These are phyloP conservation scores for Neodon shergylaensis DNA, from an alignment of 2,113 vertebrate genomes.

Conservation along the genomic window DNA sequence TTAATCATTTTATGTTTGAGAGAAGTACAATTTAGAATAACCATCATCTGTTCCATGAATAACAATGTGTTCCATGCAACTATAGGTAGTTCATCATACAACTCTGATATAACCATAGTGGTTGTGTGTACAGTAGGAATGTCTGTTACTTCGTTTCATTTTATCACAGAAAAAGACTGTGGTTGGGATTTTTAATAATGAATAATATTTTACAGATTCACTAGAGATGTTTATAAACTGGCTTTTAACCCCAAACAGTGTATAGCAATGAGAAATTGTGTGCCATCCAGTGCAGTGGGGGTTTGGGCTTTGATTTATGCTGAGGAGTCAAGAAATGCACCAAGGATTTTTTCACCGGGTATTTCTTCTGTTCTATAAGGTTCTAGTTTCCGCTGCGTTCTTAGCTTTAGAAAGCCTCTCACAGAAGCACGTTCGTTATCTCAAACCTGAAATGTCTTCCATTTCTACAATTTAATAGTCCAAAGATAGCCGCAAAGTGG, in stretches of 20 bases:
- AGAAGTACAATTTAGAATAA: not conserved
- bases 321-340: not conserved
- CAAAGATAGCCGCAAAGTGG: not conserved
- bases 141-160: not conserved
- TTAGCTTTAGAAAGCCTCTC: not conserved
- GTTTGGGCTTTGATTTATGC: not conserved
- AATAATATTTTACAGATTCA: not conserved
- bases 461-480: not conserved
- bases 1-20: not conserved
- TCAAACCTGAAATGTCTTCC: not conserved
- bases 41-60: not conserved
- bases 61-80: not conserved
- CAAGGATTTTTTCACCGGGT: not conserved
- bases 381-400: not conserved
- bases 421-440: not conserved
- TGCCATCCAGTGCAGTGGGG: not conserved
- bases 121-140: not conserved
- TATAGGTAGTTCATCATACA: not conserved
- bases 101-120: not conserved
- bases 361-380: not conserved
- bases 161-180: not conserved
- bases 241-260: not conserved
- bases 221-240: not conserved
- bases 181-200: not conserved
- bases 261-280: not conserved